Evolutionary conservation across 2,113 vertebrate genomes (phyloP).

Genomic region (Rhinoderma darwinii): DNA sequence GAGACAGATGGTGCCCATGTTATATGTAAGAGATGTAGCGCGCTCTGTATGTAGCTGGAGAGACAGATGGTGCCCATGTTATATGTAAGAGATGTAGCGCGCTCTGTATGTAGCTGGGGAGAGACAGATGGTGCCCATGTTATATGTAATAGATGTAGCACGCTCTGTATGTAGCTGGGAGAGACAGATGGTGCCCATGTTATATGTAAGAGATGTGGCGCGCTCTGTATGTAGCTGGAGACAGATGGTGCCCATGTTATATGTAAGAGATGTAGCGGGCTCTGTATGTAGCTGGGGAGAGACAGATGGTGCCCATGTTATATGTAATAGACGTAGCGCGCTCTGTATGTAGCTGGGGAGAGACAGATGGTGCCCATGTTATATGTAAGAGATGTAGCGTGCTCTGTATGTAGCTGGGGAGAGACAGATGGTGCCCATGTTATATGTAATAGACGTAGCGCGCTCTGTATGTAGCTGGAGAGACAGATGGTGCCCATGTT

Average conservation of each 20-base stretch:
- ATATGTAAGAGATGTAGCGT: neutral
- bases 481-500: neutral
- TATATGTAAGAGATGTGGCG: neutral
- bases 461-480: neutral
- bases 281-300: neutral
- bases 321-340: neutral
- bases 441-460: neutral
- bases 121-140: neutral
- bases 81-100: neutral
- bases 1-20: neutral
- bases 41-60: neutral
- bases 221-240: neutral
- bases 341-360: neutral
- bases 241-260: neutral
- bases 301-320: constrained; percentile 2
- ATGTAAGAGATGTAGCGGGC: neutral
- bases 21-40: neutral
- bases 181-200: neutral
- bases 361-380: neutral
- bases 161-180: neutral
- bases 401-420: neutral
- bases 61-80: neutral
- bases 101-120: neutral
- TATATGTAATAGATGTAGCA: neutral
- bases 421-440: neutral